A percentile compares a stretch with the other conserved stretches of the same genome.
phyloP scores from a whole-genome alignment of 1,140 invertebrate genomes.

The Heliconius himera region DNA sequence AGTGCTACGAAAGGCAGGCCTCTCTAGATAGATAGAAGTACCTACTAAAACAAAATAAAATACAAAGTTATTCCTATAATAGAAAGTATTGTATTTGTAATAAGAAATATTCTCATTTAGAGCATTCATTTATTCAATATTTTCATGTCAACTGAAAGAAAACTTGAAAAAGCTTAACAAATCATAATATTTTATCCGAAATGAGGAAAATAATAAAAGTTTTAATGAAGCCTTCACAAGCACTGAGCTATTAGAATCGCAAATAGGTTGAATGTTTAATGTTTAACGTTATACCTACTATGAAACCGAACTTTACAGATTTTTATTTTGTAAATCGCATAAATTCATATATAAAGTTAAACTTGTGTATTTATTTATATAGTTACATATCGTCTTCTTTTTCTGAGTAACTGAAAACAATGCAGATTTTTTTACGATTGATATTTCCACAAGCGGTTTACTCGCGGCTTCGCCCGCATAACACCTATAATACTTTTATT shows the following conservation, averaged over 20 bases:
- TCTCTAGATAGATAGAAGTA: no score
- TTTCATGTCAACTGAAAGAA: not conserved
- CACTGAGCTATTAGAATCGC: constrained; percentile 6
- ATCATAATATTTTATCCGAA: constrained; percentile 10
- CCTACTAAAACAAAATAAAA: no score
- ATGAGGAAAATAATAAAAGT: constrained; percentile 14
- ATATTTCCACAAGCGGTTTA: no score
- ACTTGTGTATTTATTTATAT: no score
- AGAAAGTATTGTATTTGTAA: not conserved
- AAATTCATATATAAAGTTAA: not conserved
- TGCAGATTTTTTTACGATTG: no score
- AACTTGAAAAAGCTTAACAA: constrained; percentile 13
- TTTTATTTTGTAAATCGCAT: not conserved
- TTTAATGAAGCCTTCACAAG: constrained; percentile 19
- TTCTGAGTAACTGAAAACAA: no score
- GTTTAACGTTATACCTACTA: not conserved
- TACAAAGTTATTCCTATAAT: not conserved
- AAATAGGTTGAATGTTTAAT: constrained; percentile 16
- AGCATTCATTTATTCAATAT: not conserved
- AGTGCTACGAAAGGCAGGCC: no score
- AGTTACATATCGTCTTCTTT: no score
- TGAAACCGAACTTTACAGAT: not conserved
- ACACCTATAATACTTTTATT: no score
- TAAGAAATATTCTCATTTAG: not conserved
- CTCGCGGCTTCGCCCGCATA: no score